Evolutionary conservation across 2,113 vertebrate species (phyloP).

Genomic region (Tachysurus vachellii): DNA sequence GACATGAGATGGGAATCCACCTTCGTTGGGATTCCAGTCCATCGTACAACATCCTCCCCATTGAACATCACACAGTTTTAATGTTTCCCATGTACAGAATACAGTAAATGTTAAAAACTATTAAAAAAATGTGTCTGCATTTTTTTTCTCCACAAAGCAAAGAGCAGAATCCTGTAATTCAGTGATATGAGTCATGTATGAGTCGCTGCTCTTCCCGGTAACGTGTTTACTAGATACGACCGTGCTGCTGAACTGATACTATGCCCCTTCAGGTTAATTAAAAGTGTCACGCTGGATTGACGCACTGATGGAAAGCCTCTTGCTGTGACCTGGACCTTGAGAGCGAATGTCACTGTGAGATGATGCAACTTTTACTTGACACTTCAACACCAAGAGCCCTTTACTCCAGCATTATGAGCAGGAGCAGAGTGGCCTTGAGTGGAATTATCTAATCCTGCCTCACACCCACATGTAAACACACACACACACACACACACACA

Average conservation of each 20-base stretch:
- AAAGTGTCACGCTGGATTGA: conserved; percentile 30
- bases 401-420: conserved; percentile 20
- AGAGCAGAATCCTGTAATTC: neutral
- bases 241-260: too few species aligned
- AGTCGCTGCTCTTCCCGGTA: neutral
- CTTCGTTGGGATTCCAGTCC: neutral
- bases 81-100: neutral
- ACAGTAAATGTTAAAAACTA: neutral
- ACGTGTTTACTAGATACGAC: neutral
- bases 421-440: conserved; percentile 44
- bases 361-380: conserved; percentile 36
- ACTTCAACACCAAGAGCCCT: conserved; percentile 39
- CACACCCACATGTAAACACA: conserved; percentile 28
- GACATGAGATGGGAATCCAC: neutral
- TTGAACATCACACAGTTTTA: neutral
- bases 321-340: conserved; percentile 23
- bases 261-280: conserved; percentile 1
- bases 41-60: neutral
- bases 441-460: conserved; percentile 46
- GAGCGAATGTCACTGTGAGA: conserved; percentile 34
- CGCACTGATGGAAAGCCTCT: conserved; percentile 34
- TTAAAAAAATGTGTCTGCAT: neutral
- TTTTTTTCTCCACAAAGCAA: neutral
- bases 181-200: neutral
- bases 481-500: conserved; percentile 22